phyloP scores from a whole-genome alignment of 1,140 invertebrate genomes.

The Diplogasteroides magnus region DNA sequence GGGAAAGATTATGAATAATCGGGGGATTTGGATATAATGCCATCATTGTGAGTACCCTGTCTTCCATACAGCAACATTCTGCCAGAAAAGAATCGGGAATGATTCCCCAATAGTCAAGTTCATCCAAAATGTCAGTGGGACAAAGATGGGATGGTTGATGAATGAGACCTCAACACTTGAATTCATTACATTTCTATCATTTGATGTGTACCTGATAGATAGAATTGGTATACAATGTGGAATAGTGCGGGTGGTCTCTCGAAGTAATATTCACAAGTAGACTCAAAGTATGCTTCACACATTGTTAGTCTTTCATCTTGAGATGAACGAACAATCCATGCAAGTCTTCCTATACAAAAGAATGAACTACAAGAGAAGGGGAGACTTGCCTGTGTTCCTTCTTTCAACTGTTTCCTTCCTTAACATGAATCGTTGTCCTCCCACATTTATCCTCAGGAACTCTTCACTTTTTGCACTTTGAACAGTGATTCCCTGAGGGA shows the following conservation, averaged over 20 bases:
- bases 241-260: constrained; percentile 38
- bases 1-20: constrained; percentile 14
- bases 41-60: background rate
- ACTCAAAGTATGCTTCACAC: constrained; percentile 37
- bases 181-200: background rate
- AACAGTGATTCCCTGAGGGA: constrained; percentile 18
- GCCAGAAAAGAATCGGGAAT: constrained; percentile 29
- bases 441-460: constrained; percentile 41
- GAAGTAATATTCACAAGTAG: constrained; percentile 42
- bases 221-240: constrained; percentile 45
- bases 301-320: constrained; percentile 27
- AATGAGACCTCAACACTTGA: constrained; percentile 24
- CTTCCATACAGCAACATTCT: constrained; percentile 31
- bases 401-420: constrained; percentile 31
- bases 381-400: constrained; percentile 21
- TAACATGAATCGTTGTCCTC: constrained; percentile 39
- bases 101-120: constrained; percentile 42
- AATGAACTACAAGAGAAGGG: background rate
- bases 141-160: constrained; percentile 42
- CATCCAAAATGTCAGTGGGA: constrained; percentile 40
- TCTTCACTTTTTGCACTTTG: constrained; percentile 13
- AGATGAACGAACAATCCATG: constrained; percentile 18
- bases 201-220: constrained; percentile 27
- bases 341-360: constrained; percentile 31
- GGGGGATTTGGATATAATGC: constrained; percentile 4